Conservation (phyloP, 2,888 invertebrate species). For the Tubulanus polymorphus region DNA sequence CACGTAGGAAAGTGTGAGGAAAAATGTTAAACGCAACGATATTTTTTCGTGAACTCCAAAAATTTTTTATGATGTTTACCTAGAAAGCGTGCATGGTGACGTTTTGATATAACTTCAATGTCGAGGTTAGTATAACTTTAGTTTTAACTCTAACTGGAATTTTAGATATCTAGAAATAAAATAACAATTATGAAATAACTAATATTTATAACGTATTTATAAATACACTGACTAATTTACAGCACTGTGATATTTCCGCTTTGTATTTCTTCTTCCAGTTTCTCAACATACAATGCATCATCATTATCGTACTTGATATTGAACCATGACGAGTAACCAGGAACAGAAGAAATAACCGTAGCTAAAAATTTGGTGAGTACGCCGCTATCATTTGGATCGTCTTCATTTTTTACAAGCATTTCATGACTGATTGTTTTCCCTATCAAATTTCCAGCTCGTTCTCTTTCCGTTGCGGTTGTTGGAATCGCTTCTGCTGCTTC, state of each 20-base stretch:
- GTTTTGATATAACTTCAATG: no score
- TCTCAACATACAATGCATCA: slow-evolving; percentile 6
- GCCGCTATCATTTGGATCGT: not conserved
- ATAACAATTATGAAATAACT: no score
- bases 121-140: no score
- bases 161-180: no score
- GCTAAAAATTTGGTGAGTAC: not conserved
- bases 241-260: slow-evolving; percentile 1
- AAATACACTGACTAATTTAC: no score
- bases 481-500: not conserved
- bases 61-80: no score
- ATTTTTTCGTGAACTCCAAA: no score
- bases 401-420: not conserved
- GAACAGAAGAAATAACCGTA: slow-evolving; percentile 9
- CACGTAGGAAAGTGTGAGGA: no score
- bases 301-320: slow-evolving; percentile 7
- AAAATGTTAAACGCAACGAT: no score
- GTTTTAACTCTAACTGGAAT: no score
- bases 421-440: not conserved
- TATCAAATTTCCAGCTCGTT: not conserved
- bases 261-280: slow-evolving; percentile 2
- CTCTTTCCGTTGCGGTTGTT: not conserved
- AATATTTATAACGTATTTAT: no score
- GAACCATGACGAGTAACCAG: slow-evolving; percentile 11
- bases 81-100: no score